Percentiles rank a stretch among this genome's conserved stretches.
phyloP scores from a whole-genome alignment of 2,113 vertebrate species.

The Rostratula benghalensis region DNA sequence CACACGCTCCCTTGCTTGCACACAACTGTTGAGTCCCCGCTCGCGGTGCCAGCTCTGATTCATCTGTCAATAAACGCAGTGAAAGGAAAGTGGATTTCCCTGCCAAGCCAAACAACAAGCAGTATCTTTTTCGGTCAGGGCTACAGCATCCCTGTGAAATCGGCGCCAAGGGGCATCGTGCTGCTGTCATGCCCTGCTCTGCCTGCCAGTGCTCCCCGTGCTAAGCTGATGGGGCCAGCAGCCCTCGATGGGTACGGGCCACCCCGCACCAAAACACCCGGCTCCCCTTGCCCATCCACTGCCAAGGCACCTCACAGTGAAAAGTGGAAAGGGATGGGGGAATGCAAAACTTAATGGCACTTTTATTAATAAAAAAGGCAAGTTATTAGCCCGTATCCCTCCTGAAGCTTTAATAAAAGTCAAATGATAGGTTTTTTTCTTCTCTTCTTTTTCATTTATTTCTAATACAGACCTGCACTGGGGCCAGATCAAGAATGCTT shows the following conservation, averaged over 20 bases:
- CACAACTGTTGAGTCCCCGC: not conserved
- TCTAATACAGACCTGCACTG: not conserved
- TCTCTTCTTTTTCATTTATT: conserved; percentile 11
- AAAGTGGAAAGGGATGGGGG: not conserved
- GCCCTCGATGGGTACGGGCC: accelerated
- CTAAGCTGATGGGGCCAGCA: accelerated
- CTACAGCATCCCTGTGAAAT: not conserved
- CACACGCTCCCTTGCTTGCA: not conserved
- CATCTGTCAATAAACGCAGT: conserved; percentile 57
- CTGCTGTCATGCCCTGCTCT: accelerated
- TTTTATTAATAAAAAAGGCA: not conserved
- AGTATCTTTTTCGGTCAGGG: not conserved
- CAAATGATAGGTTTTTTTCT: not conserved
- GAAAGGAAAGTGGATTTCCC: not conserved
- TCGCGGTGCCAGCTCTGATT: conserved; percentile 47
- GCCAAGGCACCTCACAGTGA: not conserved
- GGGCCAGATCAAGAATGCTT: not conserved
- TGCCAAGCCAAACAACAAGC: conserved; percentile 55
- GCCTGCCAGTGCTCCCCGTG: accelerated
- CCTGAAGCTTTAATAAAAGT: not conserved
- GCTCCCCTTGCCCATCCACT: not conserved
- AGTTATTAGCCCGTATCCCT: not conserved
- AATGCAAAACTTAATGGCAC: not conserved
- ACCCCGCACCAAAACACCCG: accelerated
- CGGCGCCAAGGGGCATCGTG: accelerated